A percentile compares a stretch with the other conserved stretches of the same genome.
Evolutionary conservation across 2,888 invertebrate genomes (phyloP).

Genomic region (Harpalus rubripes): DNA sequence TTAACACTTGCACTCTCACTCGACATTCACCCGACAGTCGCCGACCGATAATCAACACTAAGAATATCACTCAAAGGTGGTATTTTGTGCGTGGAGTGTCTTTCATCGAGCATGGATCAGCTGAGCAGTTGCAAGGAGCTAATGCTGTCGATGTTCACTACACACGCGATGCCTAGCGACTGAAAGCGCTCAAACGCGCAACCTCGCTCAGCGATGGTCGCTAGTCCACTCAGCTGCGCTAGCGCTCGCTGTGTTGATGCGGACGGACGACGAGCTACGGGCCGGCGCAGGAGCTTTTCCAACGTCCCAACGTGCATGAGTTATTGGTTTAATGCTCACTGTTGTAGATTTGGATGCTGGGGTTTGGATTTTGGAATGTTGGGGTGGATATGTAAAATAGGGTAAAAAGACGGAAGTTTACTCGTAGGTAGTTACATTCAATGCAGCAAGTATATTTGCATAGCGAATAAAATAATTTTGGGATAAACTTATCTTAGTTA

Average conservation of each 20-base stretch:
- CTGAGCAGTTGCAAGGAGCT: conserved; percentile 13
- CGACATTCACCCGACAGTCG: conserved; percentile 56
- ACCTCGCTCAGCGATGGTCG: conserved; percentile 16
- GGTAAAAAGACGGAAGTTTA: no score
- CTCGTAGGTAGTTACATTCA: no score
- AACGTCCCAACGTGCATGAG: conserved; percentile 26
- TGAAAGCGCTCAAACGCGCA: conserved; percentile 7
- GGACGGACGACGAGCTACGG: background rate
- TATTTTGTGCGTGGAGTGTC: no score
- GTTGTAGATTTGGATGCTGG: background rate
- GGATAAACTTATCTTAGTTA: no score
- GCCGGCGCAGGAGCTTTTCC: background rate
- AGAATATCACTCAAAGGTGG: no score
- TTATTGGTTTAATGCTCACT: conserved; percentile 28
- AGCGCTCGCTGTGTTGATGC: conserved; percentile 1
- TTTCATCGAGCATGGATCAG: conserved; percentile 13
- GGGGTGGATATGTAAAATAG: no score
- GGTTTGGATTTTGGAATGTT: background rate
- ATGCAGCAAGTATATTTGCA: no score
- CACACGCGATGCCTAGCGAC: conserved; percentile 32
- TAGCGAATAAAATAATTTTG: no score
- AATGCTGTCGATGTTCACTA: conserved; percentile 14
- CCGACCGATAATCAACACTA: no score
- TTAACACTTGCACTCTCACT: conserved; percentile 63
- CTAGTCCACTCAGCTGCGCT: conserved; percentile 58